A percentile compares a stretch with the other conserved stretches of the same genome.
Conservation (phyloP, 2,113 vertebrate genomes). For the Polypterus bichir region DNA sequence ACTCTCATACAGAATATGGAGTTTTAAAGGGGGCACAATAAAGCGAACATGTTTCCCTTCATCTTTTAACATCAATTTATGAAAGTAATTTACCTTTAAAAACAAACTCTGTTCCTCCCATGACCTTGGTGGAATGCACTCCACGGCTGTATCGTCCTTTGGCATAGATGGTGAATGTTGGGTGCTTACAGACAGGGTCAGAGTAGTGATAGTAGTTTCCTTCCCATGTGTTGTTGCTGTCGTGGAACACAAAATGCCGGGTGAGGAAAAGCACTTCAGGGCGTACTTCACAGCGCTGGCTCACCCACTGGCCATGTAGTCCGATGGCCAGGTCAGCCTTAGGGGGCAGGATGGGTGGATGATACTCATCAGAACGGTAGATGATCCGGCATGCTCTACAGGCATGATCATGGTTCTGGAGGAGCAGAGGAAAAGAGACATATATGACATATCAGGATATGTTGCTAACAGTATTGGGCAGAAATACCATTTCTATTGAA, state of each 20-base stretch:
- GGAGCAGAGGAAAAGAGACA: not conserved
- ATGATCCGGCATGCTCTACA: conserved; percentile 80
- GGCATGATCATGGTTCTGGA: conserved; percentile 69
- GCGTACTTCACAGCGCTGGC: conserved; percentile 87
- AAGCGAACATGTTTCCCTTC: no score
- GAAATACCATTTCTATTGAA: no score
- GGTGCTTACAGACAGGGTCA: conserved; percentile 86
- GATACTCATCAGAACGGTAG: conserved; percentile 71
- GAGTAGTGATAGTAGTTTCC: conserved; percentile 95
- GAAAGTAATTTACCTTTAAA: conserved; percentile 71
- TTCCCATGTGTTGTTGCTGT: conserved; percentile 92
- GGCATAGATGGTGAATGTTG: conserved; percentile 88
- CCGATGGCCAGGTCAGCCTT: conserved; percentile 70
- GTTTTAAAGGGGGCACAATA: no score
- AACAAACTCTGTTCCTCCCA: conserved; percentile 83
- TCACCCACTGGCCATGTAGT: conserved; percentile 87
- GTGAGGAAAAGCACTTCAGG: conserved; percentile 93
- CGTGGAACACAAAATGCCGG: conserved; percentile 86
- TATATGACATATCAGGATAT: no score
- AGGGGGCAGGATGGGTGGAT: conserved; percentile 75
- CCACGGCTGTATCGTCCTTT: conserved; percentile 84
- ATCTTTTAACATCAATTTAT: not conserved
- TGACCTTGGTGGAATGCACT: conserved; percentile 65
- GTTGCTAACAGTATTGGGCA: no score
- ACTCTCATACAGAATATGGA: no score